phyloP scores from a whole-genome alignment of 2,888 invertebrate species.

The Cryptosula pallasiana region DNA sequence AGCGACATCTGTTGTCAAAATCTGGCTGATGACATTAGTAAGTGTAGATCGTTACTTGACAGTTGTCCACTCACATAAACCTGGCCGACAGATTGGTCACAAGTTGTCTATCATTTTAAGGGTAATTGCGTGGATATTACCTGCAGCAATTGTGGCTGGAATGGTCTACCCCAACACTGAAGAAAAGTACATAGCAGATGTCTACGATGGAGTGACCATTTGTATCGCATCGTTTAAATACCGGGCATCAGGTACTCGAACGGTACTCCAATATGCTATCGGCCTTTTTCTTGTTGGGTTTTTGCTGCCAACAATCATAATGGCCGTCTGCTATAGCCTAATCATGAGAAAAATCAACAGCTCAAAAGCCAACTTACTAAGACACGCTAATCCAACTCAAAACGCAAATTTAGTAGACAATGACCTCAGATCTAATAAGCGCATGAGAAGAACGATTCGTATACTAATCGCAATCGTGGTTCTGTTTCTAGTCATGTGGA shows the following conservation, averaged over 20 bases:
- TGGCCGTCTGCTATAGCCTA: neutral
- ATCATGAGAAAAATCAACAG: conserved; percentile 11
- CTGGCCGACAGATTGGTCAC: neutral
- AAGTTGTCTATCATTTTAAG: neutral
- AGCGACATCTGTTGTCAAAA: conserved; percentile 3
- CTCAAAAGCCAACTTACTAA: neutral
- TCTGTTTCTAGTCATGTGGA: conserved; percentile 12
- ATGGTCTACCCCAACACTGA: conserved; percentile 5
- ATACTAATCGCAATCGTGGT: conserved; percentile 3
- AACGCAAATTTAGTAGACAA: neutral
- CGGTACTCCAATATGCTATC: neutral
- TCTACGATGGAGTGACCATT: neutral
- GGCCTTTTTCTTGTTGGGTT: neutral
- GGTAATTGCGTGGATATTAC: neutral
- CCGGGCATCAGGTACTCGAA: neutral
- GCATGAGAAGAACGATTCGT: neutral
- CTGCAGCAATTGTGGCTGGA: neutral
- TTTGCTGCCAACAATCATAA: neutral
- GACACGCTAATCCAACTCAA: neutral
- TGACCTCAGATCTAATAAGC: neutral
- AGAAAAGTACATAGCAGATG: neutral
- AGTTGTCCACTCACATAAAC: conserved; percentile 9
- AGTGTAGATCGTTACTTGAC: conserved; percentile 11
- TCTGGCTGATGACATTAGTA: conserved; percentile 10
- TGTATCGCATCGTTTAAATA: neutral